Base-by-base conservation (phyloP, 2,797 vertebrate genomes). In the Sardinella longiceps region DNA sequence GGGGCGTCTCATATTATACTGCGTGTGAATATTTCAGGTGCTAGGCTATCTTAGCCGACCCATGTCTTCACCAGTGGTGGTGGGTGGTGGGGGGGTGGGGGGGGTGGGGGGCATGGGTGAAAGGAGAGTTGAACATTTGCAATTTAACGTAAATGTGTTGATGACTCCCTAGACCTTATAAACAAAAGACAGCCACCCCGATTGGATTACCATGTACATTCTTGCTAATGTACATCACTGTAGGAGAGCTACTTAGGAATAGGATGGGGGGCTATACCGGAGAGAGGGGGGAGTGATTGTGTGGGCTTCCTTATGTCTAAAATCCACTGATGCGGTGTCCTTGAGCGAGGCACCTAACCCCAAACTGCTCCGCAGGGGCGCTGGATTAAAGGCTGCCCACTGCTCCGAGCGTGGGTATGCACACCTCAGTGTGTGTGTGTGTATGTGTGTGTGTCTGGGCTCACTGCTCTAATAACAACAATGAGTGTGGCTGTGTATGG, bases 1-100 rank as follows among this genome's bases (percentile, higher is more conserved):
- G 80, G 10, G 80, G 80, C 81, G 50, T 86, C 88, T 93, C 89
- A 0, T 84, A 86, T 93, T 92, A 90, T 90, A 87, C 80, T 60
- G 83, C 46, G 74, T 92, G 93, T 92, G 87, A 90, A 92, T 92
- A 89, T 89, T 90, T 94, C 70, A 88, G 88, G 81, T 15, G 80
- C 80, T 87, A 50, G 77, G 56, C 56, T 83, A 87, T 86, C 70
- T 63, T 70, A 70, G 66, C 66, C 33, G 66, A 70, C 66, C 66
- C 66, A 70, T 70, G 37, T 70, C 66, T 37, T 37, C 39, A n/a
- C n/a, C n/a, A n/a, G n/a, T n/a, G n/a, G 48, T 23, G 46, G 66
- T 30, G 39, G 23, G 77, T 39, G 39, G 74, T 51, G 50, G 50
- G 50, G 50, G 5, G 50, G 14, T 25, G 83, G 53, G 12, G 18